Conservation (phyloP, 1,140 invertebrate species). For the Bombus consobrinus region DNA sequence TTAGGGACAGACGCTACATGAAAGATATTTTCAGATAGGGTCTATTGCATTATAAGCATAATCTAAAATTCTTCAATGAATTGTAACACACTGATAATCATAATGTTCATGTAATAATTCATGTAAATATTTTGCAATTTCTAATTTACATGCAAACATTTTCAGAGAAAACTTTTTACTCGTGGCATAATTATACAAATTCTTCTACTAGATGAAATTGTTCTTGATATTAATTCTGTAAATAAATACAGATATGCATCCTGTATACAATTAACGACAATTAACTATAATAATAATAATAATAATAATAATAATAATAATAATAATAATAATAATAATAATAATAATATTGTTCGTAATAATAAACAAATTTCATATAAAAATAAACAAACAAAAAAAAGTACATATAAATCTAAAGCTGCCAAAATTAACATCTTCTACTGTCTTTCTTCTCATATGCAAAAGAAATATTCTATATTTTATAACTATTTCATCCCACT, state of each 20-base stretch:
- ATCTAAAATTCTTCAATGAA: slow-evolving; percentile 10
- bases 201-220: neutral
- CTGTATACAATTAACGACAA: neutral
- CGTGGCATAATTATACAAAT: neutral
- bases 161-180: neutral
- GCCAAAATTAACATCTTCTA: slow-evolving; percentile 22
- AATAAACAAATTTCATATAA: neutral
- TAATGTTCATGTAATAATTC: slow-evolving; percentile 1
- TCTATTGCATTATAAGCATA: slow-evolving; percentile 8
- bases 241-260: neutral
- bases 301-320: neutral
- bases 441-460: slow-evolving; percentile 1
- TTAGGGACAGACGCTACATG: slow-evolving; percentile 40
- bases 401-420: slow-evolving; percentile 16
- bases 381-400: slow-evolving; percentile 2
- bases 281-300: neutral
- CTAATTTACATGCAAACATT: slow-evolving; percentile 9
- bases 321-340: neutral
- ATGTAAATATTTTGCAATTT: slow-evolving; percentile 32
- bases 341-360: neutral
- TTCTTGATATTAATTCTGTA: neutral
- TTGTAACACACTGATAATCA: slow-evolving; percentile 18
- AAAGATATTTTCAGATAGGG: slow-evolving; percentile 13
- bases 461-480: slow-evolving; percentile 24
- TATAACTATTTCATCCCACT: slow-evolving; percentile 10